These are phyloP conservation scores for Adineta ricciae DNA, from an alignment of 2,888 invertebrate genomes.

Conservation along the genomic window DNA sequence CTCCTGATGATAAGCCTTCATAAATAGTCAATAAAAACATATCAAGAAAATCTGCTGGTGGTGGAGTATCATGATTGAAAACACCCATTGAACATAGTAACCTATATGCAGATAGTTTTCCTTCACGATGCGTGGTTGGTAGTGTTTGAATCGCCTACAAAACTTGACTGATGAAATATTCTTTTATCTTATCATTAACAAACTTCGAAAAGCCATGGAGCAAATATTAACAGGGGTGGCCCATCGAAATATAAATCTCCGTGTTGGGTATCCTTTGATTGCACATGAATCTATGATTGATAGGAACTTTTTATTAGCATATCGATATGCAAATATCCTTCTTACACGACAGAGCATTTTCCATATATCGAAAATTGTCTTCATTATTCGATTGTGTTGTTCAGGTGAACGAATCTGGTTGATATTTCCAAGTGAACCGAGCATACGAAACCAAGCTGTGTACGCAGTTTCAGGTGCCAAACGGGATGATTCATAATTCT, in stretches of 20 bases:
- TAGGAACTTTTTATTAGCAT: too few species aligned
- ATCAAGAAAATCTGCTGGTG: constrained; percentile 28
- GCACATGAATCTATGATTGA: neutral
- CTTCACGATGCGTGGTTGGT: neutral
- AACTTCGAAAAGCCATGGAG: constrained; percentile 22
- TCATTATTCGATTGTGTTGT: constrained; percentile 19
- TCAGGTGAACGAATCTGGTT: neutral
- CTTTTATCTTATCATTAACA: neutral
- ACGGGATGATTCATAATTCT: neutral
- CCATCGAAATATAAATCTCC: constrained; percentile 17
- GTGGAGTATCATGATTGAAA: neutral
- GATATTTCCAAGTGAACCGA: constrained; percentile 13
- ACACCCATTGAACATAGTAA: constrained; percentile 10
- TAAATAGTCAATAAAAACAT: constrained; percentile 25
- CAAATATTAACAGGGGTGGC: constrained; percentile 9
- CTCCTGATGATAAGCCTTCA: constrained; percentile 29
- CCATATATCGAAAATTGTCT: neutral
- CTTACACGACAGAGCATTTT: constrained; percentile 21
- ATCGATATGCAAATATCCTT: too few species aligned
- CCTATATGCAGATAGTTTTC: constrained; percentile 7
- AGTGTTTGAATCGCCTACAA: neutral
- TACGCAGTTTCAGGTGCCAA: neutral
- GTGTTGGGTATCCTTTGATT: neutral
- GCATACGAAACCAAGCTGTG: constrained; percentile 19
- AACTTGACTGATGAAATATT: neutral